Conservation (phyloP, 2,888 invertebrate species). For the Drosophila merina region DNA sequence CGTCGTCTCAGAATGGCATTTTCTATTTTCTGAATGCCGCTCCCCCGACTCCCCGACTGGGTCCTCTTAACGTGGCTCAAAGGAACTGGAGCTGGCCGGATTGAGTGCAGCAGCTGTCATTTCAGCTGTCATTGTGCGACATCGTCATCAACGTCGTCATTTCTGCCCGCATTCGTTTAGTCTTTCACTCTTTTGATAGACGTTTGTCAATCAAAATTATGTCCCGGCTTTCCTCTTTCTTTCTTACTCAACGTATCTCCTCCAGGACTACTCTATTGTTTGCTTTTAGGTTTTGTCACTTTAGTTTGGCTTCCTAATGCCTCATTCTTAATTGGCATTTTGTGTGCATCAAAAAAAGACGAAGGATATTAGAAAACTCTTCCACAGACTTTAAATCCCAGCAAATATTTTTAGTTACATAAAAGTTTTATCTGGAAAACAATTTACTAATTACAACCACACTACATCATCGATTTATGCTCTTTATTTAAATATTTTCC, state of each 20-base stretch:
- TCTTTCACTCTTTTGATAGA: constrained; percentile 60
- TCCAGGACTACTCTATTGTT: constrained; percentile 46
- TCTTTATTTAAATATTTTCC: background rate
- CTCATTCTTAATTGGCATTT: constrained; percentile 53
- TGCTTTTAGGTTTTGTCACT: constrained; percentile 53
- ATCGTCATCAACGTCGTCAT: constrained; percentile 22
- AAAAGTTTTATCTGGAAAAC: background rate
- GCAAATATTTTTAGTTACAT: too few species aligned
- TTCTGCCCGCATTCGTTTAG: constrained; percentile 25
- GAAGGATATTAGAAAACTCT: background rate
- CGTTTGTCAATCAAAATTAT: constrained; percentile 78
- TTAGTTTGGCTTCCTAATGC: constrained; percentile 34
- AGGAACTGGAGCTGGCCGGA: constrained; percentile 25
- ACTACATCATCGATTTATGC: background rate
- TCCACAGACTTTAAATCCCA: too few species aligned
- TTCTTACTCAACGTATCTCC: constrained; percentile 20
- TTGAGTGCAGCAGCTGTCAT: constrained; percentile 49
- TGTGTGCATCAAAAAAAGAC: background rate
- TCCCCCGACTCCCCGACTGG: constrained; percentile 18
- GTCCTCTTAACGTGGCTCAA: constrained; percentile 30
- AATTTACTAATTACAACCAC: background rate
- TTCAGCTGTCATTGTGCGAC: constrained; percentile 53
- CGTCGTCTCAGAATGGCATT: constrained; percentile 43
- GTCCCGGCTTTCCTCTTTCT: constrained; percentile 34
- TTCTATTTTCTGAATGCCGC: constrained; percentile 27